phyloP scores from a whole-genome alignment of 2,797 vertebrate species.

The Kryptopterus vitreolus region DNA sequence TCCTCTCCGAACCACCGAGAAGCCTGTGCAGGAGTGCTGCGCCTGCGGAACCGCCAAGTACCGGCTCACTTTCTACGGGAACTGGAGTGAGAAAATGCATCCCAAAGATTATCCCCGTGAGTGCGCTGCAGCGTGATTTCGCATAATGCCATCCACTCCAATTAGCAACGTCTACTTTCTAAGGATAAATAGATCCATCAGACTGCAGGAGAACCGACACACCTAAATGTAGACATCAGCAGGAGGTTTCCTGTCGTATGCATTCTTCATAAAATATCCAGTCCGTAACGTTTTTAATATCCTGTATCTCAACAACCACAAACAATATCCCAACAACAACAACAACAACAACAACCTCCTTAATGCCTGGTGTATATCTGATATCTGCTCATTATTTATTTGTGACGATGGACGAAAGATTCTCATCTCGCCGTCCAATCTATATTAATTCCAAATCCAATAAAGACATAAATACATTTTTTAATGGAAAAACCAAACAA shows the following conservation, averaged over 20 bases:
- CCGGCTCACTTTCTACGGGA: slow-evolving; percentile 92
- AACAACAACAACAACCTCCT: too few relatives aligned
- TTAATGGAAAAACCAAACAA: too few relatives aligned
- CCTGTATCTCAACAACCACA: not conserved
- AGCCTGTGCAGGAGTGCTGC: slow-evolving; percentile 85
- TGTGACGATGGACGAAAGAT: not conserved
- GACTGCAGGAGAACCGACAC: not conserved
- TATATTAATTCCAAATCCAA: not conserved
- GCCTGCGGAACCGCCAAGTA: slow-evolving; percentile 98
- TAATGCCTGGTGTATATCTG: not conserved
- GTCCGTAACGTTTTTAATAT: not conserved
- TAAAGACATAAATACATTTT: not conserved
- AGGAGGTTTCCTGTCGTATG: not conserved
- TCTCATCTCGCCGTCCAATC: not conserved
- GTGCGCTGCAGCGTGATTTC: slow-evolving; percentile 57
- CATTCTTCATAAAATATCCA: not conserved
- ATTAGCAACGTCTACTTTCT: not conserved
- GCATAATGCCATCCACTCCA: not conserved
- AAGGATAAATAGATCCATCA: not conserved
- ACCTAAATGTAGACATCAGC: not conserved
- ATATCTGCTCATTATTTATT: not conserved
- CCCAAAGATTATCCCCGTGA: slow-evolving; percentile 96
- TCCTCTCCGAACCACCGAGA: slow-evolving; percentile 76
- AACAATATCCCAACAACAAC: too few relatives aligned
- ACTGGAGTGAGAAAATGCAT: slow-evolving; percentile 95